Conservation (phyloP, 2,797 vertebrate species). For the Danio tinwini region DNA sequence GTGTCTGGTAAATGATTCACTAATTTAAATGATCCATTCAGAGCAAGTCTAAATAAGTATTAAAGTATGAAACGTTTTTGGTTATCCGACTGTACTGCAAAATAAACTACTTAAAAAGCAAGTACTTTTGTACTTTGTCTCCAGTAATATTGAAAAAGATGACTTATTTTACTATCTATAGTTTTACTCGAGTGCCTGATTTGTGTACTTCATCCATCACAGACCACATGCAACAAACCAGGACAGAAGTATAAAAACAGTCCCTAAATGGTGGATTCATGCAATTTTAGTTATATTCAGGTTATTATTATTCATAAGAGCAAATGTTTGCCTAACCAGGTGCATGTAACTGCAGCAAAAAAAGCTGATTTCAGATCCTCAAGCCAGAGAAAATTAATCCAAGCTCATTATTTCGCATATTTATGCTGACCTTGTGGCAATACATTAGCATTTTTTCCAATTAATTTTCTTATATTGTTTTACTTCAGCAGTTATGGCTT, state of each 20-base stretch:
- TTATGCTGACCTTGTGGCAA: neutral
- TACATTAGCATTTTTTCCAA: neutral
- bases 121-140: too few relatives aligned
- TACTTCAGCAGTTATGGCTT: too few relatives aligned
- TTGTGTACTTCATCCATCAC: neutral
- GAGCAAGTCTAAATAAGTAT: too few relatives aligned
- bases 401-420: neutral
- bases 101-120: too few relatives aligned
- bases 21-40: too few relatives aligned
- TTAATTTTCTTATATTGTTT: neutral
- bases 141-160: too few relatives aligned
- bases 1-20: too few relatives aligned
- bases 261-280: neutral
- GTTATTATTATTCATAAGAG: constrained; percentile 6
- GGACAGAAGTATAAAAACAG: neutral
- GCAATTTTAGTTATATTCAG: neutral
- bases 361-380: neutral
- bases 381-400: neutral
- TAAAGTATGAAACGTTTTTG: too few relatives aligned
- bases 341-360: constrained; percentile 2
- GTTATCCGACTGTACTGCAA: too few relatives aligned
- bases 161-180: too few relatives aligned
- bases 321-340: neutral
- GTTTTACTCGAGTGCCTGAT: too few relatives aligned
- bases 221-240: neutral